Percentiles rank a stretch among this genome's conserved stretches.
phyloP scores from a whole-genome alignment of 2,888 invertebrate species.

The Andrena dorsata region DNA sequence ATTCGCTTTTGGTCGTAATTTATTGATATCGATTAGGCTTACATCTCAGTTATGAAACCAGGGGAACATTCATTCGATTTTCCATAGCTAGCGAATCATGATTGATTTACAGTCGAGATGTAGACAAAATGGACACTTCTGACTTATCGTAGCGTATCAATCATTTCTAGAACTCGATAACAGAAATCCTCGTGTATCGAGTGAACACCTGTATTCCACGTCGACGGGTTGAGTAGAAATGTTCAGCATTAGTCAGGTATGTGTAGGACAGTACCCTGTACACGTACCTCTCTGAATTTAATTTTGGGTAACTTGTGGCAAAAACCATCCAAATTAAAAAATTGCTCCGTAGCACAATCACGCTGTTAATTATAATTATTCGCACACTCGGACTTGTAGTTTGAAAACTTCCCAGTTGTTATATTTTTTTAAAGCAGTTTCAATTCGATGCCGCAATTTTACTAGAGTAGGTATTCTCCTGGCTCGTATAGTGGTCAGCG shows the following conservation, averaged over 20 bases:
- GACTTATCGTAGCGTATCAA: constrained; percentile 44
- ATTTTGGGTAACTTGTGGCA: background rate
- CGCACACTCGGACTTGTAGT: background rate
- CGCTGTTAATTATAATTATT: background rate
- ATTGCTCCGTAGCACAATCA: background rate
- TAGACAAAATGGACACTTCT: constrained; percentile 43
- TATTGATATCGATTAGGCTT: constrained; percentile 30
- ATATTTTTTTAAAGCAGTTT: constrained; percentile 5
- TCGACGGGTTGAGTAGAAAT: constrained; percentile 1
- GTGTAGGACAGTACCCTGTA: too few species aligned
- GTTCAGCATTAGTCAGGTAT: background rate
- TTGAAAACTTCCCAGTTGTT: background rate
- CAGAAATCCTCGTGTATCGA: constrained; percentile 9
- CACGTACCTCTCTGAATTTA: too few species aligned
- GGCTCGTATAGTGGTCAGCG: constrained; percentile 23
- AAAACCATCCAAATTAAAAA: background rate
- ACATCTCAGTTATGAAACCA: background rate
- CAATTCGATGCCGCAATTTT: constrained; percentile 12
- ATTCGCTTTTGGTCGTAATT: background rate
- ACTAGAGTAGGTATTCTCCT: background rate
- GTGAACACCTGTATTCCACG: constrained; percentile 7
- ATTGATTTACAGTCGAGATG: constrained; percentile 42
- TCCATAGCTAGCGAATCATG: constrained; percentile 18
- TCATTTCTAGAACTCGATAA: constrained; percentile 43
- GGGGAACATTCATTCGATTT: constrained; percentile 28